Evolutionary conservation across 35 echinoderm and acorn worm genomes (phyloP), one percentile per base, ranked within the genome.

Genomic region (Acanthaster planci): DNA sequence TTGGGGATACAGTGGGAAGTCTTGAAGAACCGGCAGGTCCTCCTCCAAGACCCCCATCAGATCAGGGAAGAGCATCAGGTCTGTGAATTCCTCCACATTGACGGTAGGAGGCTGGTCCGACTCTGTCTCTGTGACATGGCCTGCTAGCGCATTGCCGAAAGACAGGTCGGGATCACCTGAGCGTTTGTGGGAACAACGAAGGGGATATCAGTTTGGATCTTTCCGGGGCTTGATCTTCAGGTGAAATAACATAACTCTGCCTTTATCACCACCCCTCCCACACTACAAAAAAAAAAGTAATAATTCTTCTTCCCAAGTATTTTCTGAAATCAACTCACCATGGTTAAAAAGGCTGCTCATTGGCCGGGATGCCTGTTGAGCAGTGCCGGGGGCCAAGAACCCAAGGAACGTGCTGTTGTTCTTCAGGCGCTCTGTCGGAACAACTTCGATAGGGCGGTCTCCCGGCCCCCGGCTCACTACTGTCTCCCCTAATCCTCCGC

Each of bases 121-220:
- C 84, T 67, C 59, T 79, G 79, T 32, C 87, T 89, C 77, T 56
- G 82, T 75, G 86, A 39, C 44, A 57, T 79, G 39, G 27, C 56
- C 87, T 55, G 38, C 86, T 82, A 79, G 39, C 52, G 17, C 77
- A 38, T 67, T 23, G 78, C 87, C 52, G 57, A 79, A 82, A 54
- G 78, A 42, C 87, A 89, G 78, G 87, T 89, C 87, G 79, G 79
- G 79, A 53, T 81, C 79, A 81, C 50, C 79, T 81, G n/a, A n/a
- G n/a, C n/a, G n/a, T n/a, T n/a, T n/a, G n/a, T n/a, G n/a, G n/a
- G n/a, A n/a, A n/a, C n/a, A n/a, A n/a, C n/a, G n/a, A n/a, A n/a
- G n/a, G n/a, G n/a, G n/a, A n/a, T n/a, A n/a, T n/a, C n/a, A n/a
- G n/a, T n/a, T n/a, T n/a, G n/a, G n/a, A n/a, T n/a, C n/a, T n/a